phyloP scores from a whole-genome alignment of 2,888 invertebrate species.

The Trichopoda pennipes region DNA sequence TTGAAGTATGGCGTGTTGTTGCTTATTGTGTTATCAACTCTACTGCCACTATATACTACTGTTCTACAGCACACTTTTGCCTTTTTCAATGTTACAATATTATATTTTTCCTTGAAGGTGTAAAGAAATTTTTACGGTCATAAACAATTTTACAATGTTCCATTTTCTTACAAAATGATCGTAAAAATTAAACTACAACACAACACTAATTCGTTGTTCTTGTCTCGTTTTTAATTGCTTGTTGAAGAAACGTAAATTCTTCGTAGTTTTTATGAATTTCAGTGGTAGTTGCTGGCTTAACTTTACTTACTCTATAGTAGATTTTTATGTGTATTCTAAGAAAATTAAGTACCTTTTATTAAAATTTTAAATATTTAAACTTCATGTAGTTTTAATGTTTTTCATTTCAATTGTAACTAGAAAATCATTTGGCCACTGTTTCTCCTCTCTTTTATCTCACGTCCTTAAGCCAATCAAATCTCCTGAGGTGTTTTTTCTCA shows the following conservation, averaged over 20 bases:
- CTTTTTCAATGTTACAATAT: background rate
- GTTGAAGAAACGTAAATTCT: background rate
- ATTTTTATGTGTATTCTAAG: constrained; percentile 42
- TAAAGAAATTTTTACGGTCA: constrained; percentile 42
- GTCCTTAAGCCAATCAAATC: constrained; percentile 34
- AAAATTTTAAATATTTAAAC: constrained; percentile 50
- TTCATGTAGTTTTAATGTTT: constrained; percentile 58
- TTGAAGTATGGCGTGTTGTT: background rate
- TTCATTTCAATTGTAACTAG: constrained; percentile 11
- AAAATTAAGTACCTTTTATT: constrained; percentile 17
- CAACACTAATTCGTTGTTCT: constrained; percentile 31
- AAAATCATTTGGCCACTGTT: constrained; percentile 41
- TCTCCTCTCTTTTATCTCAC: background rate
- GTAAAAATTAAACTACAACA: constrained; percentile 14
- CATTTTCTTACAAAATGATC: constrained; percentile 26
- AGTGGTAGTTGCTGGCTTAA: background rate
- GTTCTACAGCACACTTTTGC: constrained; percentile 30
- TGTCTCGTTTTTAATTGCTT: background rate
- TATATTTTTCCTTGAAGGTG: background rate
- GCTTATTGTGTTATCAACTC: constrained; percentile 10
- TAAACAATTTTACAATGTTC: constrained; percentile 25
- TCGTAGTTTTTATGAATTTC: constrained; percentile 21
- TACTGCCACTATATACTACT: constrained; percentile 4
- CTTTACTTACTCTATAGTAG: background rate
- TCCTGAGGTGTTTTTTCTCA: constrained; percentile 43